Evolutionary conservation across 2,113 vertebrate species (phyloP).

Genomic region (Edolisoma coerulescens): DNA sequence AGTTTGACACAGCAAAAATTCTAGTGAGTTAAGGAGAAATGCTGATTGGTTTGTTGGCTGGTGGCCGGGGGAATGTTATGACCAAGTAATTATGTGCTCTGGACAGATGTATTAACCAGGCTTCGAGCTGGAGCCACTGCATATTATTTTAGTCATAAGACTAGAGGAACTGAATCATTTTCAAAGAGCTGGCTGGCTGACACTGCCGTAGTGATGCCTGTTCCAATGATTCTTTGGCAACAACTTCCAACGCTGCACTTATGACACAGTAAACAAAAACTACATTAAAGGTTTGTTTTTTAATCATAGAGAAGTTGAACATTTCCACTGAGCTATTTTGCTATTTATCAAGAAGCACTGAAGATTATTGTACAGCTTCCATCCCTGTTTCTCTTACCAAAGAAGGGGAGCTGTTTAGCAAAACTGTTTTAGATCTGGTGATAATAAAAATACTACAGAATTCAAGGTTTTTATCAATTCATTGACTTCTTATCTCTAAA

Average conservation of each 20-base stretch:
- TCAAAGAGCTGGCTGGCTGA: conserved; percentile 78
- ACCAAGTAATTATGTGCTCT: conserved; percentile 87
- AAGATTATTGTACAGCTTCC: conserved; percentile 58
- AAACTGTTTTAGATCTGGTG: background rate
- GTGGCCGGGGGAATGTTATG: conserved; percentile 87
- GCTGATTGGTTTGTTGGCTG: conserved; percentile 83
- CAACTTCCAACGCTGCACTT: conserved; percentile 77
- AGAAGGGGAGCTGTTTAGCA: conserved; percentile 39
- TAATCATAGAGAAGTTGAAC: conserved; percentile 73
- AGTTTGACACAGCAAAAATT: conserved; percentile 85
- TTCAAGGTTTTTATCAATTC: background rate
- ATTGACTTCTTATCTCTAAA: background rate
- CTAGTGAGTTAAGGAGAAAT: conserved; percentile 76
- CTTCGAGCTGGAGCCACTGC: conserved; percentile 89
- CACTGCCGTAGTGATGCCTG: conserved; percentile 71
- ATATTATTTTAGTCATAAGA: conserved; percentile 88
- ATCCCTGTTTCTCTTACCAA: conserved; percentile 40
- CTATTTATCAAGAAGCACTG: conserved; percentile 71
- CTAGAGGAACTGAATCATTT: conserved; percentile 79
- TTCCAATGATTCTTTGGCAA: conserved; percentile 78
- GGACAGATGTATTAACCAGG: conserved; percentile 95
- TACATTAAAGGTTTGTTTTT: conserved; percentile 80
- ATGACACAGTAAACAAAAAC: conserved; percentile 81
- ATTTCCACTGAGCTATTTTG: conserved; percentile 68
- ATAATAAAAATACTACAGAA: background rate